Conservation (phyloP, 2,888 invertebrate genomes). For the Dicranocentrus wangi region DNA sequence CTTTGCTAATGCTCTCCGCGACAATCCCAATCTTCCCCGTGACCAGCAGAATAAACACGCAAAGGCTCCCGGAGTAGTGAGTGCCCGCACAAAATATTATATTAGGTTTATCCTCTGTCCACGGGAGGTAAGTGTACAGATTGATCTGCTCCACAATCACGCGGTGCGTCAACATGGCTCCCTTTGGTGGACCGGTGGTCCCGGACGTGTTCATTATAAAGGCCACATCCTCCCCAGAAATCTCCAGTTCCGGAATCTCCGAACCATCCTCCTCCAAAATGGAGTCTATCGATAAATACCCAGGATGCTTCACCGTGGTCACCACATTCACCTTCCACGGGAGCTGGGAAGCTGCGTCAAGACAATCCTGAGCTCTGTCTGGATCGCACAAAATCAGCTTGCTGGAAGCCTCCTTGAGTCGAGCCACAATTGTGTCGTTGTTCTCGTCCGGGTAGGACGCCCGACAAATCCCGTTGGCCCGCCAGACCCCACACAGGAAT, state of each 20-base stretch:
- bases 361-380: constrained; percentile 52
- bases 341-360: constrained; percentile 52
- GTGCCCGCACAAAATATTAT: constrained; percentile 65
- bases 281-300: constrained; percentile 52
- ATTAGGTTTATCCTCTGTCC: constrained; percentile 43
- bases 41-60: constrained; percentile 47
- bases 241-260: constrained; percentile 42
- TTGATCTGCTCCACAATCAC: not conserved
- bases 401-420: constrained; percentile 64
- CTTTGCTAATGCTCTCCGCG: constrained; percentile 52
- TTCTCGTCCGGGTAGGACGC: constrained; percentile 67
- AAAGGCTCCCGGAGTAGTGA: constrained; percentile 59
- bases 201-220: constrained; percentile 70
- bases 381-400: constrained; percentile 68
- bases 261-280: constrained; percentile 62
- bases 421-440: not conserved
- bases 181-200: constrained; percentile 65
- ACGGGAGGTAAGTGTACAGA: constrained; percentile 15
- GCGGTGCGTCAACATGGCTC: constrained; percentile 17
- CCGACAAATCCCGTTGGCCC: constrained; percentile 58
- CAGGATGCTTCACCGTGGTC: constrained; percentile 46
- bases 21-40: constrained; percentile 51
- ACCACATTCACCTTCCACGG: constrained; percentile 69
- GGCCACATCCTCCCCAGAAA: constrained; percentile 63
- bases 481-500: constrained; percentile 61